Percentiles rank a stretch among this genome's conserved stretches.
These are phyloP conservation scores for Sarotherodon lohbergeri DNA, from an alignment of 2,113 vertebrate species.

Conservation along the genomic window DNA sequence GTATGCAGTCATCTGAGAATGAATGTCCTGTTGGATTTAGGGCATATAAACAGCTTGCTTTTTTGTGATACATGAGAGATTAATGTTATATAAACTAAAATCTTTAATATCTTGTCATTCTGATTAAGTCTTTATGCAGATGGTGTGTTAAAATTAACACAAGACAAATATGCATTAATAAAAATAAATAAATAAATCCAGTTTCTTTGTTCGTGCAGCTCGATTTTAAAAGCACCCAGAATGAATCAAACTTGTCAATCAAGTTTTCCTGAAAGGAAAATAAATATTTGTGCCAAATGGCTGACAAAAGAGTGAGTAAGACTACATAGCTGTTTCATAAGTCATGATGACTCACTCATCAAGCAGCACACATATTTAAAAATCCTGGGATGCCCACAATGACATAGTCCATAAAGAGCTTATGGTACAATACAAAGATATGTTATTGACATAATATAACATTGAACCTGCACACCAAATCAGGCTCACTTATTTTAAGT, in stretches of 20 bases:
- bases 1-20: conserved; percentile 18
- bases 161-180: background rate
- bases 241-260: background rate
- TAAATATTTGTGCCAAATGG: background rate
- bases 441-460: conserved; percentile 10
- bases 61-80: conserved; percentile 57
- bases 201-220: background rate
- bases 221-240: background rate
- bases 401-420: background rate
- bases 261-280: background rate
- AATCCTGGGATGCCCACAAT: background rate
- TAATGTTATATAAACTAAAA: conserved; percentile 57
- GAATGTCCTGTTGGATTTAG: conserved; percentile 57
- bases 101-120: conserved; percentile 57
- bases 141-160: conserved; percentile 27
- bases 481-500: conserved; percentile 40
- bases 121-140: conserved; percentile 60
- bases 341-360: background rate
- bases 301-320: background rate
- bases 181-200: background rate
- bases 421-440: background rate
- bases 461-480: conserved; percentile 13
- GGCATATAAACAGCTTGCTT: conserved; percentile 58
- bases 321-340: background rate
- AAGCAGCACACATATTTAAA: background rate